Evolutionary conservation across 2,888 invertebrate genomes (phyloP).

Genomic region (Platynereis dumerilii): DNA sequence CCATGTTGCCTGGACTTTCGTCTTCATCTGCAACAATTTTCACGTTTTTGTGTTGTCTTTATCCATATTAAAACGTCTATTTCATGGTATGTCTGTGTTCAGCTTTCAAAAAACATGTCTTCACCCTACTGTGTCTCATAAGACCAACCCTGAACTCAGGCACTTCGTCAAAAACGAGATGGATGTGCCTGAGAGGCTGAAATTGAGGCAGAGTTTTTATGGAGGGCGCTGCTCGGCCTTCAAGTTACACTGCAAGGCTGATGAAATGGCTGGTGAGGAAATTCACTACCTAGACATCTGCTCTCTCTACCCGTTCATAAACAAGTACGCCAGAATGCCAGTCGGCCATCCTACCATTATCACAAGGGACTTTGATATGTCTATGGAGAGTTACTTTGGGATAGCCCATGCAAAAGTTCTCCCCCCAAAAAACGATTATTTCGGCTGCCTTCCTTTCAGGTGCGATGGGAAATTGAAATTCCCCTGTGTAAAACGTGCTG

Average conservation of each 20-base stretch:
- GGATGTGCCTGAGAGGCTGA: conserved; percentile 3
- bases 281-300: conserved; percentile 44
- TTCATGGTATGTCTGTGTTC: no score
- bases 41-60: no score
- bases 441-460: no score
- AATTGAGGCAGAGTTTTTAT: background rate
- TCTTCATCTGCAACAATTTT: no score
- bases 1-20: no score
- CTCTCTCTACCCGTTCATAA: conserved; percentile 44
- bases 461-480: no score
- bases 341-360: conserved; percentile 38
- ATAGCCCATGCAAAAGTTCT: no score
- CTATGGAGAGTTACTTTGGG: no score
- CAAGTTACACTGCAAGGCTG: conserved; percentile 13
- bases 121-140: no score
- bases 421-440: conserved; percentile 40
- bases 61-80: no score
- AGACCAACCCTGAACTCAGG: background rate
- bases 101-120: no score
- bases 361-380: conserved; percentile 39
- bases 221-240: conserved; percentile 8
- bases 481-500: no score
- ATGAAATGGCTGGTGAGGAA: conserved; percentile 32
- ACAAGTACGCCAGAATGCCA: conserved; percentile 42
- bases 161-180: background rate